Base-by-base conservation (phyloP, 2,888 invertebrate species). In the Ectemnius cavifrons region DNA sequence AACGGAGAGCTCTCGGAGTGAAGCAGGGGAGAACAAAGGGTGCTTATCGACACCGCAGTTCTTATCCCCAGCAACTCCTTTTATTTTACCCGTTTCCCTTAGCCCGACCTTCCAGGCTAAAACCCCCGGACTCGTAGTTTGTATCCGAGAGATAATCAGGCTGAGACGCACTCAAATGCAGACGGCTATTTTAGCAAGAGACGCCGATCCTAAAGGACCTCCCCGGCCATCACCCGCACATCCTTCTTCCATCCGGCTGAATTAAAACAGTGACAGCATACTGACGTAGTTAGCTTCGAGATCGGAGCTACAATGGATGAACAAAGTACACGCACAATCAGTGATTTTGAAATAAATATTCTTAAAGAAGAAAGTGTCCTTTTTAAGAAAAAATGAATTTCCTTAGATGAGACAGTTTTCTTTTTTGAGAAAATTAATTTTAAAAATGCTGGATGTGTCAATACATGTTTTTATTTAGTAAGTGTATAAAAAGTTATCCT, bases 41-140 rank as follows among this genome's bases (percentile, higher is more conserved):
- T 84, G 86, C 88, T 87, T 88, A 88, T 88, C 87, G 87, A 87
- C 85, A 84, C 84, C 85, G 86, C 85, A 85, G 84, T 86, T 86
- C 85, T 88, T 87, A 85, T 84, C 78, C 80, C 71, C 73, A 76
- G 79, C 81, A 81, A 81, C 83, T 79, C 78, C 75, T 83, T 83
- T 81, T 82, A 79, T 80, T 79, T 81, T 83, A 80, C 82, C 72
- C 76, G 79, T 80, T 80, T 82, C 75, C 81, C 74, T 72, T 77
- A 58, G 61, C 67, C 66, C 63, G 16, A 45, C 37, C 67, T 65
- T 67, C 60, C 60, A 62, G 28, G 65, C 71, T 71, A 61, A 60
- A 67, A 72, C 68, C 79, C 75, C 76, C 71, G 64, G 71, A 71
- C 75, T 77, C 75, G 67, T 76, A 75, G 64, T 73, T 70, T 80